Conservation (phyloP, 2,113 vertebrate species). For the Anguilla japonica region DNA sequence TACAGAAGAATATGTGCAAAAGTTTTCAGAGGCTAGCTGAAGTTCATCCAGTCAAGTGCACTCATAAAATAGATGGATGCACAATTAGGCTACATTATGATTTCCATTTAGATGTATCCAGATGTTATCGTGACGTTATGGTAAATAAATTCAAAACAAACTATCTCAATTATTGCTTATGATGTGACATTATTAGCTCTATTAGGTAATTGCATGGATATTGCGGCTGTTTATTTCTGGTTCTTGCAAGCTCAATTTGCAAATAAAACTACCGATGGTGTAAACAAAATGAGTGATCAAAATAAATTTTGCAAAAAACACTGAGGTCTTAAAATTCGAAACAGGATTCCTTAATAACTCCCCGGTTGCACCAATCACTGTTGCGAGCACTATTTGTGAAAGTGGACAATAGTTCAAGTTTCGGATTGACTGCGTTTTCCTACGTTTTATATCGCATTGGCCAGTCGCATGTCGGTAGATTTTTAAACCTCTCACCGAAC, state of each 20-base stretch:
- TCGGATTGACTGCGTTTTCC: not conserved
- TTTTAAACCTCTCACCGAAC: constrained; percentile 2
- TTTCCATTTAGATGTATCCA: too few relatives aligned
- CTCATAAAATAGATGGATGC: too few relatives aligned
- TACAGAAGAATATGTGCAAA: too few relatives aligned
- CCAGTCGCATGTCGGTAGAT: not conserved
- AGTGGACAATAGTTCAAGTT: not conserved
- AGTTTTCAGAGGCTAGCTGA: too few relatives aligned
- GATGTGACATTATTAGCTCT: too few relatives aligned
- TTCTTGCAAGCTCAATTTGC: not conserved
- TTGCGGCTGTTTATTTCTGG: not conserved
- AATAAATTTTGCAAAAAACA: not conserved
- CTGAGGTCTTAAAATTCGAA: not conserved
- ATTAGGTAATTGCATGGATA: not conserved
- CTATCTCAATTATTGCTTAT: too few relatives aligned
- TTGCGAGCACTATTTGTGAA: not conserved
- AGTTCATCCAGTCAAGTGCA: too few relatives aligned
- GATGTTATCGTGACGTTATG: too few relatives aligned
- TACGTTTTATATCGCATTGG: not conserved
- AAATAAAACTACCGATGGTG: not conserved
- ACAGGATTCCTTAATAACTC: not conserved
- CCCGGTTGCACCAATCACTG: not conserved
- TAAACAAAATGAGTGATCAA: not conserved
- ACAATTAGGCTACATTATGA: too few relatives aligned
- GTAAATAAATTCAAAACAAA: too few relatives aligned